Conservation (phyloP, 2,113 vertebrate species). For the Entelurus aequoreus region DNA sequence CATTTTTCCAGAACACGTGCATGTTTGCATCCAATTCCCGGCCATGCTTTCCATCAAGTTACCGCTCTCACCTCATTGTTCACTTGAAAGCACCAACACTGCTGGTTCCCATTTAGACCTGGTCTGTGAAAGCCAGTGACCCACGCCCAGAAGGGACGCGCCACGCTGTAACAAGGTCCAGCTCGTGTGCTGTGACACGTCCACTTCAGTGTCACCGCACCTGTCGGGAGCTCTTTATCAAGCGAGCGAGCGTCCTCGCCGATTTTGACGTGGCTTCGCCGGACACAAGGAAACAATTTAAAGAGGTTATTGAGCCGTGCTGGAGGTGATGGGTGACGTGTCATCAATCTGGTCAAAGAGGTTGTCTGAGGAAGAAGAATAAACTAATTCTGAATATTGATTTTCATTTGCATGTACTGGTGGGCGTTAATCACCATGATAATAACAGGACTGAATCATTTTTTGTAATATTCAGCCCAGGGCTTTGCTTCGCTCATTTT, state of each 20-base stretch:
- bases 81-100: not conserved
- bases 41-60: not conserved
- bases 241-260: slow-evolving; percentile 5
- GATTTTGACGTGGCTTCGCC: slow-evolving; percentile 28
- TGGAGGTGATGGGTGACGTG: not conserved
- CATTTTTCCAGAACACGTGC: not conserved
- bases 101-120: not conserved
- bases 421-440: slow-evolving; percentile 29
- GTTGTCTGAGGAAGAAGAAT: not conserved
- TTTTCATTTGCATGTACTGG: slow-evolving; percentile 16
- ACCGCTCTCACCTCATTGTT: not conserved
- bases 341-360: not conserved
- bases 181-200: slow-evolving; percentile 9
- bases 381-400: slow-evolving; percentile 16
- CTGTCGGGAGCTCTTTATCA: slow-evolving; percentile 23
- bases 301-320: slow-evolving; percentile 17
- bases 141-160: not conserved
- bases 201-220: slow-evolving; percentile 13
- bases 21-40: not conserved
- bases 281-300: slow-evolving; percentile 19
- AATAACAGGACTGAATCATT: slow-evolving; percentile 3
- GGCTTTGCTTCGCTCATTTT: slow-evolving; percentile 15
- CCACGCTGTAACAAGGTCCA: slow-evolving; percentile 1
- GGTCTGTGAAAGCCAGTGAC: not conserved
- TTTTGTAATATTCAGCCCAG: slow-evolving; percentile 30